phyloP scores from a whole-genome alignment of 2,797 vertebrate genomes.

The Sebastes dallii region DNA sequence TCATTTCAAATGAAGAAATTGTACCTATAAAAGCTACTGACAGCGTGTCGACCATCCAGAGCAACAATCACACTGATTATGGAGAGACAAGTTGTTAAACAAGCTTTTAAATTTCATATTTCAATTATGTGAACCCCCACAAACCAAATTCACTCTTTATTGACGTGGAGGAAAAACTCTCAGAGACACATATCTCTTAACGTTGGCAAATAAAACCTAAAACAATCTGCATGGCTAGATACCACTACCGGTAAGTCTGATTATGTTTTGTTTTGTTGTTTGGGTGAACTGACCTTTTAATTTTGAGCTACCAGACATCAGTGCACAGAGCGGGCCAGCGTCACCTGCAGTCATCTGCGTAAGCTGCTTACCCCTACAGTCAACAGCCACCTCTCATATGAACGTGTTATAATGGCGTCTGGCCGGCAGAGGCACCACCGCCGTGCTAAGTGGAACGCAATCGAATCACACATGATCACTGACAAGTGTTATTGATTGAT shows the following conservation, averaged over 20 bases:
- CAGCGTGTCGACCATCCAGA: background rate
- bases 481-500: conserved; percentile 58
- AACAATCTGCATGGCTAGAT: background rate
- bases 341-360: conserved; percentile 53
- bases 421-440: conserved; percentile 32
- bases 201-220: background rate
- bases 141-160: background rate
- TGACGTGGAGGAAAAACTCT: background rate
- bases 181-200: no score
- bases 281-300: conserved; percentile 13
- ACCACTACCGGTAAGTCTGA: background rate
- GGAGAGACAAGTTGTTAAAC: background rate
- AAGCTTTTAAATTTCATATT: background rate
- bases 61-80: background rate
- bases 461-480: conserved; percentile 61
- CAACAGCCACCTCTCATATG: conserved; percentile 23
- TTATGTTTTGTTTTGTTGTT: background rate
- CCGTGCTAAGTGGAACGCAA: conserved; percentile 4
- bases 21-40: background rate
- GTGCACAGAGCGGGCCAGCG: background rate
- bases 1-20: background rate
- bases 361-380: conserved; percentile 54
- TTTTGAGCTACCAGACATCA: background rate
- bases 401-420: background rate
- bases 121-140: background rate